Percentiles rank a stretch among this genome's conserved stretches.
Evolutionary conservation across 1,140 invertebrate genomes (phyloP).

Genomic region (Ceratitis capitata): DNA sequence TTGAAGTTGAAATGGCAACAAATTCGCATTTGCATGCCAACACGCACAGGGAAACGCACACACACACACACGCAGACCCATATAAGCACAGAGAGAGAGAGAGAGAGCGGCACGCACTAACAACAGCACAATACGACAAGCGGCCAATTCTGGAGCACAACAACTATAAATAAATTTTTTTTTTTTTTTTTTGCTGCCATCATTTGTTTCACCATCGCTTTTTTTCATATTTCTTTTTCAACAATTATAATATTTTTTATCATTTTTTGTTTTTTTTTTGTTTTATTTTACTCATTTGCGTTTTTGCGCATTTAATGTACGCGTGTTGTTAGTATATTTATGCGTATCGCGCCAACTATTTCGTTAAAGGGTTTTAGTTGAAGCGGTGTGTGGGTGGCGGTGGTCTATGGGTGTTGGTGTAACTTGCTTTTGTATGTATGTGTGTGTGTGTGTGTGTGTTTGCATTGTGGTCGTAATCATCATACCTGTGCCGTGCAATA

Average conservation of each 20-base stretch:
- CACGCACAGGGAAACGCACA: neutral
- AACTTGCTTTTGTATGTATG: neutral
- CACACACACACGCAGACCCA: neutral
- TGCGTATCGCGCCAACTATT: neutral
- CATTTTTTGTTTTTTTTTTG: no score
- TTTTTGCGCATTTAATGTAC: neutral
- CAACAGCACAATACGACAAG: no score
- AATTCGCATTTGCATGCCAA: slow-evolving; percentile 33
- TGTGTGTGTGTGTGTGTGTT: neutral
- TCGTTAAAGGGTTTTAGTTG: neutral
- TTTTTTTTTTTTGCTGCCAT: neutral
- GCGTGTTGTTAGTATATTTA: neutral
- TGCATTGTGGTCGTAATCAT: neutral
- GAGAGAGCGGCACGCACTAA: no score
- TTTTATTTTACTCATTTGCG: no score
- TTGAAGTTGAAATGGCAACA: slow-evolving; percentile 28
- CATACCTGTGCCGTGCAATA: neutral
- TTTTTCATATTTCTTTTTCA: slow-evolving; percentile 4
- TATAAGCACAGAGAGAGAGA: neutral
- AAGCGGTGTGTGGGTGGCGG: neutral
- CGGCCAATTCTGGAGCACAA: slow-evolving; percentile 15
- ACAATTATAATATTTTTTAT: neutral
- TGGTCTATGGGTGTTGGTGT: neutral
- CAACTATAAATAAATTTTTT: no score
- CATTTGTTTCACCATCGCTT: neutral